A percentile compares a stretch with the other conserved stretches of the same genome.
Conservation (phyloP, 2,113 vertebrate genomes). For the Corapipo altera region DNA sequence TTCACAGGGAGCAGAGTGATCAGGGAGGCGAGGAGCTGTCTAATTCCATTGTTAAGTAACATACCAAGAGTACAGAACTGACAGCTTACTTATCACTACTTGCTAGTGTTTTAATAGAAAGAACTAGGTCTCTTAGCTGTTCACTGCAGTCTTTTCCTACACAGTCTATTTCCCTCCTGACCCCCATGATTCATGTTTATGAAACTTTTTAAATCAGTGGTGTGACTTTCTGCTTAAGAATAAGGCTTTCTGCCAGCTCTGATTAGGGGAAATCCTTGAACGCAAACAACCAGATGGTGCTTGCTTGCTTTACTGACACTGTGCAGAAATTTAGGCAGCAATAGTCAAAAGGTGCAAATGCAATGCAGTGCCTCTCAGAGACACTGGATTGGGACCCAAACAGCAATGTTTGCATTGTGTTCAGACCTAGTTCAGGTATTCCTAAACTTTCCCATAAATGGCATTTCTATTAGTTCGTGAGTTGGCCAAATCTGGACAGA, state of each 20-base stretch:
- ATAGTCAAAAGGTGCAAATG: background rate
- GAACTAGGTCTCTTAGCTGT: background rate
- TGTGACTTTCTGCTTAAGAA: background rate
- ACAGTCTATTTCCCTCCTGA: background rate
- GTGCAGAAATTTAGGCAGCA: background rate
- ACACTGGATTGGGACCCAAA: background rate
- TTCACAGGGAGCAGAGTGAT: background rate
- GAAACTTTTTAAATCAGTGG: background rate
- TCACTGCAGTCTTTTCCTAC: background rate
- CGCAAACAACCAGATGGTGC: fast-evolving
- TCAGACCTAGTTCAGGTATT: background rate
- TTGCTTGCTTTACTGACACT: background rate
- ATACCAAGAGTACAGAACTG: background rate
- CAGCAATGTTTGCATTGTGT: background rate
- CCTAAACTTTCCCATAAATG: background rate
- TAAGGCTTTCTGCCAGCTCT: background rate
- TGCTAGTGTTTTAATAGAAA: background rate
- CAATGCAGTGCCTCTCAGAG: background rate
- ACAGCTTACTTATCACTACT: background rate
- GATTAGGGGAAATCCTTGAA: background rate
- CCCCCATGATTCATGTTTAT: background rate
- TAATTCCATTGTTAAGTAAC: background rate
- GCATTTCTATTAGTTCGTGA: background rate
- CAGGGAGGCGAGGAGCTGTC: background rate
- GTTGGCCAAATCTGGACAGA: background rate